Base-by-base conservation (phyloP, 1,140 invertebrate genomes). In the Atopsyche davidsoni region DNA sequence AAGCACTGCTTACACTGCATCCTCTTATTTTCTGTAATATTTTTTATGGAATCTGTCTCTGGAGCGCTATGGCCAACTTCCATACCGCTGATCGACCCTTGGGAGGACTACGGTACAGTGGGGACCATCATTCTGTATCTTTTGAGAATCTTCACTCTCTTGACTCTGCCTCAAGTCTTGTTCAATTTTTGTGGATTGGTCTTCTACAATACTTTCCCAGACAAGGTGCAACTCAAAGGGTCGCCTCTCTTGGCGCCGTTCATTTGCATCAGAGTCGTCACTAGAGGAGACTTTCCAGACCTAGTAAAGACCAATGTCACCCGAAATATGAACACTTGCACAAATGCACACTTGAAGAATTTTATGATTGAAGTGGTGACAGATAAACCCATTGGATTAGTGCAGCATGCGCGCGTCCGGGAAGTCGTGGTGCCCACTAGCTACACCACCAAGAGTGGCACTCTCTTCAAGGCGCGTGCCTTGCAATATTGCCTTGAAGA, bases 321-420 rank as follows among this genome's bases (percentile, higher is more conserved):
- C 24, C 78, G 87, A 48, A 99, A 99, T 68, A 81, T 97, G 67
- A 86, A 89, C 58, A 87, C 83, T 36, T 98, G 95, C 64, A 71
- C 85, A 41, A 85, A 92, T 63, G 85, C 89, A 3, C 94, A 94
- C 4, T 69, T 98, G 31, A 92, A 97, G 67, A 96, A 98, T 67
- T 99, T 96, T 64, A 82, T 97, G 50, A 88, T 98, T 59, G 94
- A 98, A 79, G 92, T 98, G 16, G 95, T 98, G 0, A 96, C 92
- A 9, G 96, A 98, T 65, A 95, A 92, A 70, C 76, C 81, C 2
- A 76, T 96, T 18, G 81, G 86, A 56, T 65, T 93, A 24, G 70
- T 83, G 1, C 73, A 79, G 17, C 82, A 90, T 62, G 77, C 83
- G 43, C 76, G 86, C 48, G 76, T 88, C 3, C 73, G 88, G 46